These are phyloP conservation scores for Copidosoma aretas DNA, from an alignment of 2,888 invertebrate species.

Conservation along the genomic window DNA sequence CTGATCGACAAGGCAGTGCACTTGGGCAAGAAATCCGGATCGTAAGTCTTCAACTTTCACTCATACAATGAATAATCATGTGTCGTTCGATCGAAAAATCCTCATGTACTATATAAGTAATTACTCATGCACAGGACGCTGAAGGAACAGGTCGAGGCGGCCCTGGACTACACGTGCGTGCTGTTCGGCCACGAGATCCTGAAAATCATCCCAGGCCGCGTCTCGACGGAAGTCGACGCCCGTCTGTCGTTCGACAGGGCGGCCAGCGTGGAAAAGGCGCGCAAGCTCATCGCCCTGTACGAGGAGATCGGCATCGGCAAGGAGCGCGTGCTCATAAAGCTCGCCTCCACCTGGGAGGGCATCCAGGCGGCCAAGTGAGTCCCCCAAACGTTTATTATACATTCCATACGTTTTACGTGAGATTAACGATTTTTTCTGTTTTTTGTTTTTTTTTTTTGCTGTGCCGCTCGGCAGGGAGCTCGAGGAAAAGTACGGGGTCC, in stretches of 20 bases:
- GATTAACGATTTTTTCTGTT: background rate
- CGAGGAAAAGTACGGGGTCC: constrained; percentile 91
- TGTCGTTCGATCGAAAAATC: background rate
- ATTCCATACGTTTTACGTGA: background rate
- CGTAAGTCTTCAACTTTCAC: constrained; percentile 60
- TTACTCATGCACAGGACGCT: constrained; percentile 65
- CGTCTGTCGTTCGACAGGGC: constrained; percentile 94
- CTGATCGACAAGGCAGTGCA: constrained; percentile 89
- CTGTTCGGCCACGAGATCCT: constrained; percentile 96
- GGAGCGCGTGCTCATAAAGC: constrained; percentile 93
- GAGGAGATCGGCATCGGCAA: constrained; percentile 87
- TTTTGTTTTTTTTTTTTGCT: no score
- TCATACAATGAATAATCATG: no score
- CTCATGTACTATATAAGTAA: background rate
- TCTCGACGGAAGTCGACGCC: constrained; percentile 96
- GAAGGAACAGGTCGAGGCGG: constrained; percentile 79
- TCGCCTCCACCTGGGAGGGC: constrained; percentile 99
- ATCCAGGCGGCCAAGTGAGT: constrained; percentile 92
- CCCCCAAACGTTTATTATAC: constrained; percentile 48
- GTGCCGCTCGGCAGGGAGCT: constrained; percentile 73
- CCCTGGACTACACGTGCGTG: constrained; percentile 93
- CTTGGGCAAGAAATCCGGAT: constrained; percentile 76
- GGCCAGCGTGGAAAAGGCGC: constrained; percentile 88
- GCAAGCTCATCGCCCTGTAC: constrained; percentile 87
- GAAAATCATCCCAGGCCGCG: constrained; percentile 95